Evolutionary conservation across 2,113 vertebrate genomes (phyloP), one percentile per base, ranked within the genome.

Genomic region (Bos indicus): DNA sequence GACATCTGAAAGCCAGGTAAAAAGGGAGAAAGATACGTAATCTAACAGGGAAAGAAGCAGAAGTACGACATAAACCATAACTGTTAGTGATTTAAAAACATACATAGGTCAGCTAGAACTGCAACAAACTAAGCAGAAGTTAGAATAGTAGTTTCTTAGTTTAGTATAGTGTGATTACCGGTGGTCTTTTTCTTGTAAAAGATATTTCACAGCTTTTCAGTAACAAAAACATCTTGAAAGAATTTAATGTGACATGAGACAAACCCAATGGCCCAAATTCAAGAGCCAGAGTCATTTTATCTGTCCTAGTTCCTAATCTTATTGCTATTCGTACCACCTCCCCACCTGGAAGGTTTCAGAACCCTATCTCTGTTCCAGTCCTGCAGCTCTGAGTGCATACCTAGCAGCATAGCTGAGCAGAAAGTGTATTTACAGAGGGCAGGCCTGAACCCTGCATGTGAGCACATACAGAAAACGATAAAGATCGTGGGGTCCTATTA

Each of bases 401-500:
- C 90, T 7, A 97, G 97, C 98, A 98, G 97, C 88, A 62, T 0
- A 71, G 90, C 12, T 52, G 36, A 64, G 93, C 95, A 93, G 88
- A 78, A 96, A 97, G 92, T 91, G 97, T 98, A 98, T 99, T 98
- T 98, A 92, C 98, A 93, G 97, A 99, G 91, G 98, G 98, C 98
- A 98, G 98, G 98, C 98, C 98, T 95, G 97, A 98, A 96, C 97
- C 88, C 98, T 98, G 97, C 98, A 97, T 97, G 97, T 5, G 94
- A 98, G 97, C 96, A 97, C 95, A 98, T 96, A 98, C 91, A 98
- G 98, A 98, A 96, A 81, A 98, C 43, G 98, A 99, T 98, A 99
- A 98, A 98, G 98, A 98, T 98, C 98, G 43, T 97, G 98, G 97
- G 97, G 95, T 98, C 98, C 98, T 98, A 98, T 98, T 98, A 98